Evolutionary conservation across 30 jellyfish, hydroid and myxozoan genomes (phyloP).

Genomic region (Aurelia sp.): DNA sequence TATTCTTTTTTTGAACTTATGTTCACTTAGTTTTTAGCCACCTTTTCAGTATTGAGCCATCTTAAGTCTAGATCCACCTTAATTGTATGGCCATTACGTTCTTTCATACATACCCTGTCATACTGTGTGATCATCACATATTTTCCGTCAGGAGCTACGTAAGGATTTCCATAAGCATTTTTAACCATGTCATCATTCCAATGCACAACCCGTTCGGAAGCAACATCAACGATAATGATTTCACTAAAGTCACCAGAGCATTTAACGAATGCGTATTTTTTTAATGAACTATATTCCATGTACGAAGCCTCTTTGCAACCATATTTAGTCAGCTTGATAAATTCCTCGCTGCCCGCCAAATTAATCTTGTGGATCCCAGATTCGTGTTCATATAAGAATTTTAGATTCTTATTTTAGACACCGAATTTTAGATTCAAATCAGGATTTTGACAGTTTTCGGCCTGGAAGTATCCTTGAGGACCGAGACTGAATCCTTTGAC

Average conservation of each 20-base stretch:
- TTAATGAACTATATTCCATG: conserved; percentile 14
- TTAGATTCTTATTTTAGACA: too few species aligned
- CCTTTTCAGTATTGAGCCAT: too few species aligned
- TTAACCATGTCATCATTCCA: conserved; percentile 10
- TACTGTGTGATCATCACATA: conserved; percentile 2
- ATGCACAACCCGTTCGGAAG: conserved; percentile 2
- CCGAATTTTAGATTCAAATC: neutral
- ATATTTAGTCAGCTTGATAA: conserved; percentile 8
- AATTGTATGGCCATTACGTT: too few species aligned
- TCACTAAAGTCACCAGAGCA: conserved; percentile 11
- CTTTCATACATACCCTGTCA: conserved; percentile 23
- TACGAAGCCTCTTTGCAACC: conserved; percentile 12
- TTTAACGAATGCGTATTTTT: conserved; percentile 19
- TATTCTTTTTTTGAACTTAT: too few species aligned
- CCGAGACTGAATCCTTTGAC: too few species aligned
- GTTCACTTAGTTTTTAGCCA: too few species aligned
- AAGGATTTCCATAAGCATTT: conserved; percentile 23
- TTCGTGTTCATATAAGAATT: neutral
- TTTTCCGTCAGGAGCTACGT: conserved; percentile 41
- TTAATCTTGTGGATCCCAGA: conserved; percentile 34
- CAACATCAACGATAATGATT: conserved; percentile 2
- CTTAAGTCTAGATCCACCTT: too few species aligned
- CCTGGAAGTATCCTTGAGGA: conserved; percentile 18
- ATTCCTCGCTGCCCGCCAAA: conserved; percentile 8
- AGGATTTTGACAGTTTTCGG: conserved; percentile 32